Evolutionary conservation across 2,113 vertebrate genomes (phyloP).

Genomic region (Notarius lentiginosus): DNA sequence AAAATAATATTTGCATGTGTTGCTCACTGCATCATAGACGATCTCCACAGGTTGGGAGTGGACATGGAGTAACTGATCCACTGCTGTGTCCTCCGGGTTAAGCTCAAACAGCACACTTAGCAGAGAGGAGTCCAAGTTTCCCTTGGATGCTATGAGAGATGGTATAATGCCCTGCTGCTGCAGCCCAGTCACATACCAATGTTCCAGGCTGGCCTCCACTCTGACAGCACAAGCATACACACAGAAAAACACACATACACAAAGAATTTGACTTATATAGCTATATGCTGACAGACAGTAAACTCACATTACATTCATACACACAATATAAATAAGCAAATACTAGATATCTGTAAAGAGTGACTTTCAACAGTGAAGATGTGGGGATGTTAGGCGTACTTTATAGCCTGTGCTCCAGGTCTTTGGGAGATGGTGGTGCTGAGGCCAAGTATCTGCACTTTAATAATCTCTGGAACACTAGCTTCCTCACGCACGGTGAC

Average conservation of each 20-base stretch:
- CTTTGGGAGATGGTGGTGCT: slow-evolving; percentile 86
- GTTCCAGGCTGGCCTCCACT: slow-evolving; percentile 85
- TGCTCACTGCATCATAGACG: slow-evolving; percentile 90
- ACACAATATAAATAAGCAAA: background rate
- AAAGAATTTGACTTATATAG: background rate
- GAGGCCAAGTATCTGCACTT: slow-evolving; percentile 89
- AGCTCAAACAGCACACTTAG: slow-evolving; percentile 83
- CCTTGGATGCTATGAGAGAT: slow-evolving; percentile 87
- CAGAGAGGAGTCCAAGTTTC: slow-evolving; percentile 81
- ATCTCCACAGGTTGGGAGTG: slow-evolving; percentile 93
- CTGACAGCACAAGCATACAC: slow-evolving; percentile 63
- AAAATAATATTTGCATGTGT: background rate
- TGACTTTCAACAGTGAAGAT: background rate
- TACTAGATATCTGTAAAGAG: background rate
- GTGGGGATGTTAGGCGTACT: slow-evolving; percentile 69
- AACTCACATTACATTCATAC: background rate
- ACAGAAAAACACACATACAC: background rate
- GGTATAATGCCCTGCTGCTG: slow-evolving; percentile 80
- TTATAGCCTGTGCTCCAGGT: slow-evolving; percentile 92
- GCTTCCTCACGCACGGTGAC: slow-evolving; percentile 84
- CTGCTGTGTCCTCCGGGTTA: slow-evolving; percentile 80
- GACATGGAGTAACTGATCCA: slow-evolving; percentile 84
- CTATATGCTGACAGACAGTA: background rate
- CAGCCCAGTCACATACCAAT: slow-evolving; percentile 92
- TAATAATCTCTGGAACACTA: slow-evolving; percentile 85